Evolutionary conservation across 2,888 invertebrate genomes (phyloP).

Genomic region (Dasysyrphus albostriatus): DNA sequence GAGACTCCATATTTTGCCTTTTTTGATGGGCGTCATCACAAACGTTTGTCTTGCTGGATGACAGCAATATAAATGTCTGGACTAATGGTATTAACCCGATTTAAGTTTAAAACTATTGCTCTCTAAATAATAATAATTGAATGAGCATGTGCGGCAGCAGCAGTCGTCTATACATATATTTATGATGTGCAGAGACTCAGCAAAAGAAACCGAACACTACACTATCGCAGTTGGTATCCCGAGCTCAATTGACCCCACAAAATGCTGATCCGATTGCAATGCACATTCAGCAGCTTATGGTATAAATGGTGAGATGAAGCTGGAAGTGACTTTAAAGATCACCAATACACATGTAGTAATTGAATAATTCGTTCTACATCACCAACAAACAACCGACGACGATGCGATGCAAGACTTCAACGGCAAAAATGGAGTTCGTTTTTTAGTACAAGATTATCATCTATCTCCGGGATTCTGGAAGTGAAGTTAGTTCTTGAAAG

Average conservation of each 20-base stretch:
- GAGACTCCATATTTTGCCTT: neutral
- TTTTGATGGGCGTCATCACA: conserved; percentile 19
- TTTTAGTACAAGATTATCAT: conserved; percentile 36
- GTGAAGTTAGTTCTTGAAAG: conserved; percentile 25
- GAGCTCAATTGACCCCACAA: conserved; percentile 33
- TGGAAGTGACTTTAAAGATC: conserved; percentile 25
- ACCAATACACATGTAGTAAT: conserved; percentile 9
- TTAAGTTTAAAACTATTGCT: conserved; percentile 33
- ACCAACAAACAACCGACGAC: neutral
- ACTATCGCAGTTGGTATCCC: neutral
- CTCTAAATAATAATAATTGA: conserved; percentile 55
- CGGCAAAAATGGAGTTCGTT: conserved; percentile 4
- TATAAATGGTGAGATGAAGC: neutral
- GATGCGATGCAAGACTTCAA: neutral
- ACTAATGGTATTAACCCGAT: conserved; percentile 61
- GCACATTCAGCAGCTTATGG: conserved; percentile 20
- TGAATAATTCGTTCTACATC: conserved; percentile 46
- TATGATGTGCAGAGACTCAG: neutral
- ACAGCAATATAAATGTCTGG: conserved; percentile 35
- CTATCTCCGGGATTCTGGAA: conserved; percentile 44
- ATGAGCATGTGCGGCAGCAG: conserved; percentile 34
- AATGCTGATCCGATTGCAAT: conserved; percentile 17
- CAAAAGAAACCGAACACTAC: conserved; percentile 21
- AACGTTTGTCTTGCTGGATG: conserved; percentile 13
- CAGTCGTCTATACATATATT: neutral